A percentile compares a stretch with the other conserved stretches of the same genome.
These are phyloP conservation scores for Fulica atra DNA, from an alignment of 2,113 vertebrate species.

Conservation along the genomic window DNA sequence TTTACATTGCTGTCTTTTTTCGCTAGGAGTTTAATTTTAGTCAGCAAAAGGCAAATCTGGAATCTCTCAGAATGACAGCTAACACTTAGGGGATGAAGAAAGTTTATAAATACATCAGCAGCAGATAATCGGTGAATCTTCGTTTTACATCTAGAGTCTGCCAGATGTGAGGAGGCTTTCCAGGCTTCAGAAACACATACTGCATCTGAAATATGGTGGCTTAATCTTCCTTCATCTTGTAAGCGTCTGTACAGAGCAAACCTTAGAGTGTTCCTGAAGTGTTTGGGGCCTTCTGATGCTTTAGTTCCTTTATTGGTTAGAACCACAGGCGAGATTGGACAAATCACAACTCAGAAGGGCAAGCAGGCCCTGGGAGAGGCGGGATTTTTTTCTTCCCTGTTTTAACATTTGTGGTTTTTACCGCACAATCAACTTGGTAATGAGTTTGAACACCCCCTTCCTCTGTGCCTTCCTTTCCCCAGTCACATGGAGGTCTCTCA, in stretches of 20 bases:
- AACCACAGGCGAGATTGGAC: neutral
- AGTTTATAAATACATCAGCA: constrained; percentile 45
- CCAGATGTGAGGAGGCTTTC: neutral
- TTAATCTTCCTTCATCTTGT: neutral
- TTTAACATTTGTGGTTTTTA: neutral
- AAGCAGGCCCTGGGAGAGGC: neutral
- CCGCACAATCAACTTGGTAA: neutral
- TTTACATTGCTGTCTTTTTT: neutral
- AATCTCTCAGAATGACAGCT: constrained; percentile 4
- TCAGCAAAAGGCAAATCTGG: constrained; percentile 35
- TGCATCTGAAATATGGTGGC: neutral
- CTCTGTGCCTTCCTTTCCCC: neutral
- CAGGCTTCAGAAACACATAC: neutral
- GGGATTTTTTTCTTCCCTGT: rapidly evolving
- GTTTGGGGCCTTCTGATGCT: neutral
- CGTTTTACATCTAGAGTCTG: neutral
- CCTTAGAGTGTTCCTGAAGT: neutral
- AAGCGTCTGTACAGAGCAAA: neutral
- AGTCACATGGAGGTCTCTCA: neutral
- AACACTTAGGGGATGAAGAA: constrained; percentile 8
- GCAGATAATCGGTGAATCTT: neutral
- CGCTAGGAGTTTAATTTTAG: neutral
- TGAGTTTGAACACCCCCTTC: neutral
- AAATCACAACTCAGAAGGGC: no score
- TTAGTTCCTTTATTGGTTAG: neutral